Conservation (phyloP, 2,113 vertebrate species). For the Empidonax traillii region DNA sequence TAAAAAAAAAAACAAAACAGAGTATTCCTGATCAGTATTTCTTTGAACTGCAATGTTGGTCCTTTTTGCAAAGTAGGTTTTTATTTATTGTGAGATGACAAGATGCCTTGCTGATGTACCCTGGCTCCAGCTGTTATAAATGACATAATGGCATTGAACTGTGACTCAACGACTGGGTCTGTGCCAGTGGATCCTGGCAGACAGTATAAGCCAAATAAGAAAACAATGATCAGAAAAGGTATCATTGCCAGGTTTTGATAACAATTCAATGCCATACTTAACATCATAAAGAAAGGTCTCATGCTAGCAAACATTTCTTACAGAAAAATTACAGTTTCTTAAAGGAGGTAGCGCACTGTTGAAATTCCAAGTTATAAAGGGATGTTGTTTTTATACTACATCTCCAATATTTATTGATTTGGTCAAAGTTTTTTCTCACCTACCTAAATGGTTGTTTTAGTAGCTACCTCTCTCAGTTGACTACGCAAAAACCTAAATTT, state of each 20-base stretch:
- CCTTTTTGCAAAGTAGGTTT: neutral
- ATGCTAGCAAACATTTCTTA: neutral
- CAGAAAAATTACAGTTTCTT: neutral
- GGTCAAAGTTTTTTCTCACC: neutral
- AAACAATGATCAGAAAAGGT: neutral
- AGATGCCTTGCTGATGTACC: neutral
- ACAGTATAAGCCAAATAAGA: neutral
- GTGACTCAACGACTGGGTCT: neutral
- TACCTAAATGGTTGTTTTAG: neutral
- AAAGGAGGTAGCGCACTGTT: neutral
- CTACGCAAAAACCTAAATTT: neutral
- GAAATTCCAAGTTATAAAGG: neutral
- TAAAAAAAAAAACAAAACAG: neutral
- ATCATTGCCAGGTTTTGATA: neutral
- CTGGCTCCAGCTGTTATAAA: slow-evolving; percentile 7
- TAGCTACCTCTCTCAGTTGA: neutral
- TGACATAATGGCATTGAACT: neutral
- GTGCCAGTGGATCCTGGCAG: neutral
- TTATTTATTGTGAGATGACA: neutral
- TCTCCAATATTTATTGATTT: neutral
- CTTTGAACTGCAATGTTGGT: neutral
- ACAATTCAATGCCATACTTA: neutral
- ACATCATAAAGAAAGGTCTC: neutral
- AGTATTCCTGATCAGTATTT: neutral
- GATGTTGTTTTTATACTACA: neutral